Percentiles rank a stretch among this genome's conserved stretches.
Conservation (phyloP, 35 echinoderm and acorn worm species). For the Strongylocentrotus purpuratus region DNA sequence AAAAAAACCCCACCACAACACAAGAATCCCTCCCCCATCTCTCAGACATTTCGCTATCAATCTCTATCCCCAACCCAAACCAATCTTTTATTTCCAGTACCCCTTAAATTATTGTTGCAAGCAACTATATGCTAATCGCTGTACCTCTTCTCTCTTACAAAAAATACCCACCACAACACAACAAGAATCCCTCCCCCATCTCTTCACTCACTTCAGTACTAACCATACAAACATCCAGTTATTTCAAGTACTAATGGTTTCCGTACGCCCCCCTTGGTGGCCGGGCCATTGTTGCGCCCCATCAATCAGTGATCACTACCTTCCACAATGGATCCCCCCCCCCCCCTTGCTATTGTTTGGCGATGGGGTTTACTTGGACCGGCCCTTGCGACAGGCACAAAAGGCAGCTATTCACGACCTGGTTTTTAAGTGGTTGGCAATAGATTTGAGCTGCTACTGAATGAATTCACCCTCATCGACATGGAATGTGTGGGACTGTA, state of each 20-base stretch:
- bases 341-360: background rate
- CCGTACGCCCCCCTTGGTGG: background rate
- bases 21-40: background rate
- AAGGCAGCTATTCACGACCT: background rate
- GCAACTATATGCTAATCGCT: too few relatives aligned
- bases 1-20: background rate
- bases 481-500: background rate
- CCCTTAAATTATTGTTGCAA: too few relatives aligned
- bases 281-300: background rate
- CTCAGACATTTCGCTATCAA: too few relatives aligned
- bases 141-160: too few relatives aligned
- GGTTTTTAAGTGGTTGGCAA: background rate
- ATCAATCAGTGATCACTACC: background rate
- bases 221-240: background rate
- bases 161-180: background rate
- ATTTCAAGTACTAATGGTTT: background rate
- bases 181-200: background rate
- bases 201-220: background rate
- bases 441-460: conserved; percentile 1
- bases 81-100: too few relatives aligned
- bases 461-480: background rate
- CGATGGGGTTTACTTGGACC: background rate
- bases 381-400: background rate
- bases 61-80: too few relatives aligned
- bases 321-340: background rate